phyloP scores from a whole-genome alignment of 2,888 invertebrate genomes.

The Plebejus anna region DNA sequence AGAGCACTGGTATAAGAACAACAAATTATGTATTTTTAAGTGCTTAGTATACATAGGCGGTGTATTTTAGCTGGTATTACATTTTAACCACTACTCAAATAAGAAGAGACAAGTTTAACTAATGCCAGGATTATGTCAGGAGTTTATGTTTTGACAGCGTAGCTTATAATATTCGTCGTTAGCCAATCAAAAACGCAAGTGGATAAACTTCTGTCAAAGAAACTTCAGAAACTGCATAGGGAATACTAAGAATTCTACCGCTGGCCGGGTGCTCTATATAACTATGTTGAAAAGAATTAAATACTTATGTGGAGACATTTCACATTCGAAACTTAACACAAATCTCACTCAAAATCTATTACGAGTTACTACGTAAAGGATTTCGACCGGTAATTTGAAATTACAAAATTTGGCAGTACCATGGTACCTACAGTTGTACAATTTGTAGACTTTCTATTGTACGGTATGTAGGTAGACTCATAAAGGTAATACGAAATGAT shows the following conservation, averaged over 20 bases:
- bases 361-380: slow-evolving; percentile 1
- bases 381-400: not conserved
- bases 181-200: not conserved
- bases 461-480: too few species aligned
- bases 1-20: not conserved
- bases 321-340: slow-evolving; percentile 15
- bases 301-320: slow-evolving; percentile 21
- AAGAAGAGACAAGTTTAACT: not conserved
- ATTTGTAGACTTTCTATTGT: not conserved
- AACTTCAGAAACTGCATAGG: too few species aligned
- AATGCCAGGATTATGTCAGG: not conserved
- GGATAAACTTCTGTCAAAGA: not conserved
- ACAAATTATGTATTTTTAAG: not conserved
- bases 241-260: not conserved
- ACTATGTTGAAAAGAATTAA: slow-evolving; percentile 26
- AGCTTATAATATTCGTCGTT: too few species aligned
- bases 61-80: not conserved
- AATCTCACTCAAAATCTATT: slow-evolving; percentile 25
- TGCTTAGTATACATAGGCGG: not conserved
- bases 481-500: too few species aligned
- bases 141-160: not conserved
- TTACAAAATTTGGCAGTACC: not conserved
- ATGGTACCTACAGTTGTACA: not conserved
- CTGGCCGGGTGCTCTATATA: not conserved
- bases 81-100: not conserved